Conservation (phyloP, 2,113 vertebrate species). For the Microcebus lehilahytsara region DNA sequence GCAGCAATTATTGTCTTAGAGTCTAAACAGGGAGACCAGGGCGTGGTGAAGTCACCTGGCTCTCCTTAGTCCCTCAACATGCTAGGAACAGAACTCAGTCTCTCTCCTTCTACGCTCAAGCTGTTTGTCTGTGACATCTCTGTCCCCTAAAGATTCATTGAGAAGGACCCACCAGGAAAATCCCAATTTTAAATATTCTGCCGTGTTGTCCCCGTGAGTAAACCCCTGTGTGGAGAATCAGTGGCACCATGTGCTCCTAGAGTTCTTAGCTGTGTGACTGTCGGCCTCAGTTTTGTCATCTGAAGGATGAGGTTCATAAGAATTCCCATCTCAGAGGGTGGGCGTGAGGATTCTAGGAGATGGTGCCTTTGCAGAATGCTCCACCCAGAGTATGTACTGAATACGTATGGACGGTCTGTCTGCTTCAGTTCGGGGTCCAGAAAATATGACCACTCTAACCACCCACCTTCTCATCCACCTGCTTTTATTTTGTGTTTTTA, state of each 20-base stretch:
- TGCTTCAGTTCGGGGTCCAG: neutral
- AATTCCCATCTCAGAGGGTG: neutral
- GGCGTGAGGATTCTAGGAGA: neutral
- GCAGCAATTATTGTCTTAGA: neutral
- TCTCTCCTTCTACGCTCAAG: neutral
- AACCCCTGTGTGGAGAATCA: too few relatives aligned
- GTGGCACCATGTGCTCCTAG: neutral
- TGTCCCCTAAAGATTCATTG: neutral
- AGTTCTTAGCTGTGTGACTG: neutral
- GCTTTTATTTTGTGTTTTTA: neutral
- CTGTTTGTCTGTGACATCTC: neutral
- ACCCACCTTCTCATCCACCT: neutral
- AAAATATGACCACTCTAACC: neutral
- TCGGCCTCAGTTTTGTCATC: neutral
- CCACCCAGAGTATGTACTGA: neutral
- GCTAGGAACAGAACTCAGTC: neutral
- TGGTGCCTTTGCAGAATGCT: neutral
- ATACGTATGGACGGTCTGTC: fast-evolving
- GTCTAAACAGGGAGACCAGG: neutral
- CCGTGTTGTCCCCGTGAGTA: neutral
- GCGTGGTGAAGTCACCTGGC: neutral
- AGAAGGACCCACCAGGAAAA: neutral
- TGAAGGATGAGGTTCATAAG: neutral
- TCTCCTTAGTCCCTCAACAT: neutral
- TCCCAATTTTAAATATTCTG: neutral